Base-by-base conservation (phyloP, 2,888 invertebrate species). In the Masnerella sp. region DNA sequence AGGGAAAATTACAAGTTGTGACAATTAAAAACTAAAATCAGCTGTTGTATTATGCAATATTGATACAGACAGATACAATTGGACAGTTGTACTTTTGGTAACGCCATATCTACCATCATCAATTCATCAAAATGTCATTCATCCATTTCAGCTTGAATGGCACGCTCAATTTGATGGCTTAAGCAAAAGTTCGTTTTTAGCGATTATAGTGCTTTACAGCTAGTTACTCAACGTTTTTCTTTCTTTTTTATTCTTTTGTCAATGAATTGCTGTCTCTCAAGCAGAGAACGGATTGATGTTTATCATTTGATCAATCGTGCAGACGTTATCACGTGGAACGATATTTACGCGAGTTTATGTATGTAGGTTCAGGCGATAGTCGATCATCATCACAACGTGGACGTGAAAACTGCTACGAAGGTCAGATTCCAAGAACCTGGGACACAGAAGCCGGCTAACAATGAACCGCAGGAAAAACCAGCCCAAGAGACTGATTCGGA, bases 361-460 rank as follows among this genome's bases (percentile, higher is more conserved):
- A 32, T 65, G 36, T 89, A 97, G 96, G 96, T 97, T 52, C 97
- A 97, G 90, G 93, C 95, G 52, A 96, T 97, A 82, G 94, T 97
- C 75, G 97, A 97, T 88, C 94, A 95, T 84, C 95, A 95, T 85
- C 93, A 93, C 76, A 93, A 93, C 82, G 90, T 92, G 74, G 90
- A 90, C 78, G 90, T 90, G 76, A 95, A 95, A 88, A 91, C 92
- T 17, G 91, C 94, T 69, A 93, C 95, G 78, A 96, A 95, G 89
- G 96, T 96, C 61, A 92, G 96, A 74, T 96, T 96, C 88, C 94
- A 95, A 80, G 96, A 96, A 86, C 94, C 93, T 0, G 90, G 86
- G 0, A 76, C 69, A 11, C 80, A 78, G 40, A 82, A 78, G 17
- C 80, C 79, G 28, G 54, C 74, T 1, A 82, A 81, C 67, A 81